Percentiles rank a stretch among this genome's conserved stretches.
Conservation (phyloP, 2,888 invertebrate genomes). For the Standfussiana lucernea region DNA sequence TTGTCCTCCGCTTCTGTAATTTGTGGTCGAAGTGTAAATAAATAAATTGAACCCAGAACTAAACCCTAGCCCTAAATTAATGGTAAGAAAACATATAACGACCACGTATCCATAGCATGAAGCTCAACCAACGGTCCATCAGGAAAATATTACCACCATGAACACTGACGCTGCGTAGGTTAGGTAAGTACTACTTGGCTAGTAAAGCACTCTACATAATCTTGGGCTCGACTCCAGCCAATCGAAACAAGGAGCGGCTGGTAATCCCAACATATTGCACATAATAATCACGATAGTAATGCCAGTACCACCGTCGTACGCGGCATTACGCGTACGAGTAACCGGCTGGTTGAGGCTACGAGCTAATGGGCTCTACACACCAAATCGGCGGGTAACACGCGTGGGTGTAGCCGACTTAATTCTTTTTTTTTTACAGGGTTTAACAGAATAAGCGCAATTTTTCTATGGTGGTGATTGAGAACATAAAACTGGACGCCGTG, state of each 20-base stretch:
- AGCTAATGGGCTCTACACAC: not conserved
- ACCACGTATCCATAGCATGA: not conserved
- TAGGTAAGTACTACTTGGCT: too few species aligned
- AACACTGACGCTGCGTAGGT: too few species aligned
- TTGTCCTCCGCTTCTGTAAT: too few species aligned
- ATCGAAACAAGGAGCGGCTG: not conserved
- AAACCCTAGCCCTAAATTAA: not conserved
- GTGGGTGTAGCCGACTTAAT: not conserved
- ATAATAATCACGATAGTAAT: slow-evolving; percentile 9
- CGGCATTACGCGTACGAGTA: slow-evolving; percentile 34
- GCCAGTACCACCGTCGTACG: slow-evolving; percentile 7
- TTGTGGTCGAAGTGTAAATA: too few species aligned
- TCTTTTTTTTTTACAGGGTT: too few species aligned
- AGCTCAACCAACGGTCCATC: not conserved
- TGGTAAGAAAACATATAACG: not conserved
- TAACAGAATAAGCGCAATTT: too few species aligned
- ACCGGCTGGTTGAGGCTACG: slow-evolving; percentile 7
- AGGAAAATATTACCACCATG: too few species aligned
- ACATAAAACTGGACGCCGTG: too few species aligned
- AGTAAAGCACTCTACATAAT: too few species aligned
- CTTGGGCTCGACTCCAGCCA: not conserved
- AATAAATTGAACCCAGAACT: not conserved
- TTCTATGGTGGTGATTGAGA: too few species aligned
- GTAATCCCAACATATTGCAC: slow-evolving; percentile 2
- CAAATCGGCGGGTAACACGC: too few species aligned